A percentile compares a stretch with the other conserved stretches of the same genome.
These are phyloP conservation scores for Craniophora ligustri DNA, from an alignment of 2,888 invertebrate species.

Conservation along the genomic window DNA sequence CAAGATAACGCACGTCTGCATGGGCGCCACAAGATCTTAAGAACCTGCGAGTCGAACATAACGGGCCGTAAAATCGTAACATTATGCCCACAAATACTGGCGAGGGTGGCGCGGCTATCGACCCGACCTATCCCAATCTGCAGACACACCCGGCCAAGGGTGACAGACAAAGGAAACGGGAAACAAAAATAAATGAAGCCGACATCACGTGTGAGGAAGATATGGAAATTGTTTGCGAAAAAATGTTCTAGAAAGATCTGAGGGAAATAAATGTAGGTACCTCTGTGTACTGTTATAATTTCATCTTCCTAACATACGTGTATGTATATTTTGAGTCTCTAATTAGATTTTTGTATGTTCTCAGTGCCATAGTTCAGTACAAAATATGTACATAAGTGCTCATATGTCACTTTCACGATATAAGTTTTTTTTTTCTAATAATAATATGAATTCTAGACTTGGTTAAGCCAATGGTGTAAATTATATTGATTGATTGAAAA, in stretches of 20 bases:
- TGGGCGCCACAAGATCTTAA: constrained; percentile 24
- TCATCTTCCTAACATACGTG: no score
- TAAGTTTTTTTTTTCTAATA: no score
- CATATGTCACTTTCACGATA: no score
- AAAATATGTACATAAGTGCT: no score
- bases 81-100: constrained; percentile 34
- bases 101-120: constrained; percentile 63
- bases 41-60: constrained; percentile 36
- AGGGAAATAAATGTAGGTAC: background rate
- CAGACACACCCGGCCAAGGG: constrained; percentile 57
- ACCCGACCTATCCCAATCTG: constrained; percentile 79
- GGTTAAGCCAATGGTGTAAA: no score
- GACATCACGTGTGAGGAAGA: background rate
- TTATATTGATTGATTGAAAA: no score
- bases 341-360: no score
- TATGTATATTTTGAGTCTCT: no score
- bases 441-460: no score
- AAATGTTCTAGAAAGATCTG: background rate
- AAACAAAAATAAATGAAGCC: constrained; percentile 20
- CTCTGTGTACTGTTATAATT: no score
- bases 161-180: constrained; percentile 46
- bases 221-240: constrained; percentile 5
- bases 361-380: no score
- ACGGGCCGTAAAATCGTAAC: constrained; percentile 33
- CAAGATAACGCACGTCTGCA: background rate